Evolutionary conservation across 2,797 vertebrate species (phyloP), one percentile per base, ranked within the genome.

Genomic region (Enteromius treurensis): DNA sequence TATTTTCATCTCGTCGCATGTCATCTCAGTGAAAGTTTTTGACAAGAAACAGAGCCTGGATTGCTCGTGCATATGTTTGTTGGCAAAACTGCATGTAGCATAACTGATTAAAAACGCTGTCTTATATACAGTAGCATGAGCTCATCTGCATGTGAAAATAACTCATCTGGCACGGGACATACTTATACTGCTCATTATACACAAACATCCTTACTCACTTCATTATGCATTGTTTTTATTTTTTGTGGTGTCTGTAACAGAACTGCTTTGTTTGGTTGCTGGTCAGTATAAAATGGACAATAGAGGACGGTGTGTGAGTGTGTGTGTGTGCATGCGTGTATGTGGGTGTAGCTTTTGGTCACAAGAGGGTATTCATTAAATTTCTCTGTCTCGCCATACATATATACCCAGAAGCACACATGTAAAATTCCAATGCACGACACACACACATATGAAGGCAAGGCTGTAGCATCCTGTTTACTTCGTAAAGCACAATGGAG

Each of bases 391-490:
- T 73, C 60, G 53, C 29, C 5, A 69, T 58, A 51, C 40, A 74
- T 80, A 80, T 80, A 71, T 77, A 84, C 49, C 51, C 69, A 58
- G 29, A 65, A 13, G 74, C 21, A 79, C 15, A 40, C 62, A 85
- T 71, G 58, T 62, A 13, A 64, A 60, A 55, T 70, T 60, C 37
- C 58, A 51, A 45, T 45, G 40, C 40, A 70, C 40, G 23, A 70
- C 40, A 34, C 47, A 68, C 78, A 47, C 53, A 71, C 53, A 77
- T 3, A 76, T 62, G 42, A 53, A 53, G 19, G 71, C 47, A 71
- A 32, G 78, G 40, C 68, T 11, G 21, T 34, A 74, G 37, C 65
- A 78, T 88, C 82, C 82, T 87, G 84, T 86, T 88, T 84, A 81
- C 62, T 81, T 42, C 76, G 73, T 45, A 65, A 64, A 64, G 40